Evolutionary conservation across 2,888 invertebrate genomes (phyloP), one percentile per base, ranked within the genome.

Genomic region (Herminia tarsipennalis): DNA sequence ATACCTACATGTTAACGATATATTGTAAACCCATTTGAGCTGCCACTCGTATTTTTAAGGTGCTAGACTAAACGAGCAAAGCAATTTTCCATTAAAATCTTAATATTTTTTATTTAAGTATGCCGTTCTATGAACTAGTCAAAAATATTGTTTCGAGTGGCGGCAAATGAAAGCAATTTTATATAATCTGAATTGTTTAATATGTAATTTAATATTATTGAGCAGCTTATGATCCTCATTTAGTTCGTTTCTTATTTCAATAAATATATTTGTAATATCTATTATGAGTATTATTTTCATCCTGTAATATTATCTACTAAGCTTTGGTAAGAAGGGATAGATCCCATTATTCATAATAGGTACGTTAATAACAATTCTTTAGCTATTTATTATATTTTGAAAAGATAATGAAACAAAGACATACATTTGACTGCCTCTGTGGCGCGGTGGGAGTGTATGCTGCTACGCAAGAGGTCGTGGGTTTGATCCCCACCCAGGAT

Each of bases 181-280:
- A 66, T 70, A 48, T 50, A 56, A 66, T 60, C 71, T 63, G 63
- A 70, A 71, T 66, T 70, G 57, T 68, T 63, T 67, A 55, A 67
- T 64, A 75, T 74, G 66, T 78, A 74, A 72, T 76, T 78, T 73
- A 71, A 77, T 78, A 70, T 78, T 74, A 80, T 71, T 77, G 75
- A 71, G 69, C 86, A 81, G 84, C 85, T 83, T 87, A 83, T 80
- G 80, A 73, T 81, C 81, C 71, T 82, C 79, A 78, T 74, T 83
- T 85, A 84, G 82, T 85, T 87, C 81, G 80, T 80, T 86, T 88
- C 82, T 86, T 84, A 85, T 86, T 84, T 88, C 77, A 88, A 84
- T 88, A 89, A 86, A 84, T 81, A 85, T 88, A 90, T 90, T 90
- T 91, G 89, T 90, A 91, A 89, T 88, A 88, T 84, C 82, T 77